Evolutionary conservation across 1,140 invertebrate species (phyloP).

Genomic region (Papilio xuthus): DNA sequence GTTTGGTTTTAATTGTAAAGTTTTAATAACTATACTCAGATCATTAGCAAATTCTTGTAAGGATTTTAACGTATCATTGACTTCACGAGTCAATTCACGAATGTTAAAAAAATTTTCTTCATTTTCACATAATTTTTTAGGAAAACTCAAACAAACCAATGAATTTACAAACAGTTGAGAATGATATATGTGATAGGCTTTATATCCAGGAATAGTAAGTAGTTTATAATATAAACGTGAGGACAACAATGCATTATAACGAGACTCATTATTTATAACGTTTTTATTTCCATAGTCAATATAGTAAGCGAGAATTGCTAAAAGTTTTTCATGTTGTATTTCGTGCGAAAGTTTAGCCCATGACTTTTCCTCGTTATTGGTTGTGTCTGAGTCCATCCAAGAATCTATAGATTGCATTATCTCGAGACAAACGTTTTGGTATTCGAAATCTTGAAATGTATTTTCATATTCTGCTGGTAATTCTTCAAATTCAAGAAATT

Average conservation of each 20-base stretch:
- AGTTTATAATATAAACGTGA: conserved; percentile 70
- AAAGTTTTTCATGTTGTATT: conserved; percentile 60
- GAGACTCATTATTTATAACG: conserved; percentile 56
- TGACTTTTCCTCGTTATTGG: conserved; percentile 56
- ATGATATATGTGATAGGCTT: conserved; percentile 74
- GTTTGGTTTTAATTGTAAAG: conserved; percentile 57
- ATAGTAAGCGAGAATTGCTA: conserved; percentile 66
- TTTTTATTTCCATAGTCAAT: conserved; percentile 70
- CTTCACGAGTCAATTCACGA: conserved; percentile 60
- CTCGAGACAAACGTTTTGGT: conserved; percentile 50
- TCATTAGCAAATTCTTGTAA: conserved; percentile 60
- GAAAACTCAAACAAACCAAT: conserved; percentile 64
- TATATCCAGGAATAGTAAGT: conserved; percentile 68
- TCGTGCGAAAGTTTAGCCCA: conserved; percentile 63
- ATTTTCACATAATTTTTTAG: conserved; percentile 66
- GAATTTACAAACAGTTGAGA: conserved; percentile 75
- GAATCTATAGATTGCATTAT: conserved; percentile 53
- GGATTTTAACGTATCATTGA: conserved; percentile 63
- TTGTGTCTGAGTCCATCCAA: conserved; percentile 50
- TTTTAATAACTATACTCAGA: conserved; percentile 55
- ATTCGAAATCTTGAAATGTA: conserved; percentile 51
- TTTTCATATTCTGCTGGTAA: conserved; percentile 65
- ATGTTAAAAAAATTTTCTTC: conserved; percentile 63
- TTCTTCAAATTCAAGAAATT: conserved; percentile 70
- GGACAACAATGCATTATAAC: conserved; percentile 66